Conservation (phyloP, 2,888 invertebrate genomes). For the Dryadula phaetusa region DNA sequence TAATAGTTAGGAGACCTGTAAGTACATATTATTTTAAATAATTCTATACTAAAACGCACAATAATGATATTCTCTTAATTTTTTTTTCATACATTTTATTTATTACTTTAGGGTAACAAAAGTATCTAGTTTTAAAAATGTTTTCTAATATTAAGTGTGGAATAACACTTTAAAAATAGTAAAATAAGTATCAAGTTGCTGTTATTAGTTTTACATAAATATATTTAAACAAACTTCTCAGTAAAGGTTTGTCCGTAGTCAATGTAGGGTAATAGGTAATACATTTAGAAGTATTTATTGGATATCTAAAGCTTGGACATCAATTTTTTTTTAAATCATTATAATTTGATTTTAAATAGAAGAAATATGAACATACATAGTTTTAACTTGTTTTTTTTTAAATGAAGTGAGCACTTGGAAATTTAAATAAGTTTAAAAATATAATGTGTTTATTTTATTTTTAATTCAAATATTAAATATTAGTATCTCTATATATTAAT, state of each 20-base stretch:
- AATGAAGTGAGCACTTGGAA: no score
- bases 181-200: neutral
- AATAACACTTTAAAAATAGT: no score
- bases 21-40: conserved; percentile 55
- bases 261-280: conserved; percentile 5
- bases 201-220: conserved; percentile 11
- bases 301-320: neutral
- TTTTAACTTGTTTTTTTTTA: no score
- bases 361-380: no score
- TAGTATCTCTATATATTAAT: no score
- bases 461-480: no score
- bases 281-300: neutral
- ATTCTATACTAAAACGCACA: neutral
- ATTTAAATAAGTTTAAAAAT: no score
- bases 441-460: no score
- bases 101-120: no score
- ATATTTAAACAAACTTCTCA: conserved; percentile 8
- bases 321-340: neutral
- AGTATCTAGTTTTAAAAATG: no score
- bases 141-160: no score
- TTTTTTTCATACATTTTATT: neutral
- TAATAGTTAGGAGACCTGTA: conserved; percentile 80
- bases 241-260: neutral
- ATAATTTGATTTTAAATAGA: neutral
- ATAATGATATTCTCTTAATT: neutral